Percentiles rank a stretch among this genome's conserved stretches.
Evolutionary conservation across 2,797 vertebrate species (phyloP).

Genomic region (Sebastes hubbsi): DNA sequence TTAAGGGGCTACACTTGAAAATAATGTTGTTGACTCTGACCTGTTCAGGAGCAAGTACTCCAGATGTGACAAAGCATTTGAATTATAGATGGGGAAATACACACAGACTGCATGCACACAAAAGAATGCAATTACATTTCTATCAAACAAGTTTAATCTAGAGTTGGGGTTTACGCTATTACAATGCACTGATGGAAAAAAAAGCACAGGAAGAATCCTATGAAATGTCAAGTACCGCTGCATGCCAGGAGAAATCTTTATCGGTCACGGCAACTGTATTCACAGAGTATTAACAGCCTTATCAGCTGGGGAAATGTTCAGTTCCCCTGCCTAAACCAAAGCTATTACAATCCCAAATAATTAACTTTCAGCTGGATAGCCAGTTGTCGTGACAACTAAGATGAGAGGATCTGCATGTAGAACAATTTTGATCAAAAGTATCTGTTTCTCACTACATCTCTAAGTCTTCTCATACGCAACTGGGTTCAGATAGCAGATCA

Average conservation of each 20-base stretch:
- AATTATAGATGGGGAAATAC: slow-evolving; percentile 54
- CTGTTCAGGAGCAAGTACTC: slow-evolving; percentile 62
- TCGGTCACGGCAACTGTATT: slow-evolving; percentile 68
- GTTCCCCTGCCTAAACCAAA: slow-evolving; percentile 79
- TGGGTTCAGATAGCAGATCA: neutral
- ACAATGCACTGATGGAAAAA: slow-evolving; percentile 65
- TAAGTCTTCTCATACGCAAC: neutral
- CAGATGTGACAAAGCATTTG: slow-evolving; percentile 64
- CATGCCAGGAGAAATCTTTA: slow-evolving; percentile 67
- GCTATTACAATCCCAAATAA: slow-evolving; percentile 87
- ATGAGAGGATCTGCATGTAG: slow-evolving; percentile 69
- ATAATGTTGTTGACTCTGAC: slow-evolving; percentile 80
- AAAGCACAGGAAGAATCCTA: slow-evolving; percentile 67
- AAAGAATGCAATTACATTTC: slow-evolving; percentile 78
- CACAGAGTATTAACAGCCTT: slow-evolving; percentile 77
- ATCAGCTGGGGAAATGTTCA: slow-evolving; percentile 80
- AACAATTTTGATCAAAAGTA: slow-evolving; percentile 40
- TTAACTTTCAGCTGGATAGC: slow-evolving; percentile 78
- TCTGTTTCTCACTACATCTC: slow-evolving; percentile 4
- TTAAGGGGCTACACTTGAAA: slow-evolving; percentile 68
- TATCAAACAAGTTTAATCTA: slow-evolving; percentile 71
- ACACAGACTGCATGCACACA: slow-evolving; percentile 59
- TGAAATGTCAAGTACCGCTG: slow-evolving; percentile 85
- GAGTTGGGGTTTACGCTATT: slow-evolving; percentile 63
- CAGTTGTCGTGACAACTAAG: slow-evolving; percentile 61